Evolutionary conservation across 2,797 vertebrate species (phyloP).

Genomic region (Glossophaga mutica): DNA sequence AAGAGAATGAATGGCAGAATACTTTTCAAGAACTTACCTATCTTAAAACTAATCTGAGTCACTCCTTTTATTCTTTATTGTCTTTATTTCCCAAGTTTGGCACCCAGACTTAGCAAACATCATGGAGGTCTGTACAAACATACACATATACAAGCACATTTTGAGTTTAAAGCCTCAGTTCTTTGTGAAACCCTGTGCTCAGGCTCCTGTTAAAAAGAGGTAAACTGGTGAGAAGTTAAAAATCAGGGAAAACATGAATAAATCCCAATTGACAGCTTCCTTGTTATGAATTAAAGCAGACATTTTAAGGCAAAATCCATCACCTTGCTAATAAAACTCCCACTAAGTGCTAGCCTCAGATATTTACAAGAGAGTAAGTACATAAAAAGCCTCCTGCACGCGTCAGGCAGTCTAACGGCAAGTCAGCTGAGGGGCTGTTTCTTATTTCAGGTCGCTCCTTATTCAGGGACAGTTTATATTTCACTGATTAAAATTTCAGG

Average conservation of each 20-base stretch:
- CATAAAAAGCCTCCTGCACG: neutral
- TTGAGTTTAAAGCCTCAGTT: constrained; percentile 46
- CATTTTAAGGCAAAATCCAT: constrained; percentile 25
- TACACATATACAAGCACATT: constrained; percentile 48
- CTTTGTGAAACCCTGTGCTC: constrained; percentile 22
- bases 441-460: neutral
- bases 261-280: constrained; percentile 1
- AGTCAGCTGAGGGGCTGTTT: neutral
- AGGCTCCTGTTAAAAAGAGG: constrained; percentile 53
- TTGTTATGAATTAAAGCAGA: neutral
- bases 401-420: neutral
- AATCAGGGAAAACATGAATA: constrained; percentile 43
- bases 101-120: constrained; percentile 38
- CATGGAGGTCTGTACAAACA: constrained; percentile 58
- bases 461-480: constrained; percentile 23
- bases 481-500: constrained; percentile 57
- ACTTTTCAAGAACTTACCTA: neutral
- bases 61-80: constrained; percentile 62
- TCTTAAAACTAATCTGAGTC: constrained; percentile 33
- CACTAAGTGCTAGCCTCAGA: neutral
- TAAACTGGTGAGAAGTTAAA: constrained; percentile 53
- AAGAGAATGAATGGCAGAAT: neutral
- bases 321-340: constrained; percentile 52
- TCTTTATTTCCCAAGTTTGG: constrained; percentile 52
- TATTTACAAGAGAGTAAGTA: constrained; percentile 45